These are phyloP conservation scores for Empis livida DNA, from an alignment of 2,888 invertebrate genomes.

Conservation along the genomic window DNA sequence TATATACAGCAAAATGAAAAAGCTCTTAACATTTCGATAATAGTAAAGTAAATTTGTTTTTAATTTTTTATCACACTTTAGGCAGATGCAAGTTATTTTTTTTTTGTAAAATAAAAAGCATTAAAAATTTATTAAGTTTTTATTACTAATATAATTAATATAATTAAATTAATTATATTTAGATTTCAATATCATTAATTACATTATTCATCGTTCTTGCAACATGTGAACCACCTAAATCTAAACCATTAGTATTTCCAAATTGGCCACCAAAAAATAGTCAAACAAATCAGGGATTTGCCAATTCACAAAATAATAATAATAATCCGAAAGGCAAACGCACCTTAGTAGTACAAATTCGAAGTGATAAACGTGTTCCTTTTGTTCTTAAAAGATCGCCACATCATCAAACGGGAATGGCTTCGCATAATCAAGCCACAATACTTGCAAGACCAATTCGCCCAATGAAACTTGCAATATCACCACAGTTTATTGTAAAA, in stretches of 20 bases:
- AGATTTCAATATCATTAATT: neutral
- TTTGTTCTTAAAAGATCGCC: constrained; percentile 27
- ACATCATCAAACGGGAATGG: constrained; percentile 7
- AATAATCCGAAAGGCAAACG: constrained; percentile 17
- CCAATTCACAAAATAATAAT: neutral
- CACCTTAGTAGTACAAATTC: constrained; percentile 31
- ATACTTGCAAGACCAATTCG: neutral
- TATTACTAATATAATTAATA: too few relatives aligned
- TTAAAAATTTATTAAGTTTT: too few relatives aligned
- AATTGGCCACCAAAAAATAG: constrained; percentile 24
- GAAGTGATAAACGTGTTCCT: constrained; percentile 31
- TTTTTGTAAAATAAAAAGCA: too few relatives aligned
- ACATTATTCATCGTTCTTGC: constrained; percentile 15
- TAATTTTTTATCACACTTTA: too few relatives aligned
- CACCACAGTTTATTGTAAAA: constrained; percentile 13
- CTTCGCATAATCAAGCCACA: constrained; percentile 4
- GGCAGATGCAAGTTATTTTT: too few relatives aligned
- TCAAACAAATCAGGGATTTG: constrained; percentile 3
- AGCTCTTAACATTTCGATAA: too few relatives aligned
- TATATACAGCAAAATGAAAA: too few relatives aligned
- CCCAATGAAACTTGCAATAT: constrained; percentile 9
- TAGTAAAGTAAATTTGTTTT: too few relatives aligned
- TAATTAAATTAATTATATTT: too few relatives aligned
- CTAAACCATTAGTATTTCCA: constrained; percentile 22
- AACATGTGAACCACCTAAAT: constrained; percentile 20